These are phyloP conservation scores for Pyxicephalus adspersus DNA, from an alignment of 2,113 vertebrate species.

Conservation along the genomic window DNA sequence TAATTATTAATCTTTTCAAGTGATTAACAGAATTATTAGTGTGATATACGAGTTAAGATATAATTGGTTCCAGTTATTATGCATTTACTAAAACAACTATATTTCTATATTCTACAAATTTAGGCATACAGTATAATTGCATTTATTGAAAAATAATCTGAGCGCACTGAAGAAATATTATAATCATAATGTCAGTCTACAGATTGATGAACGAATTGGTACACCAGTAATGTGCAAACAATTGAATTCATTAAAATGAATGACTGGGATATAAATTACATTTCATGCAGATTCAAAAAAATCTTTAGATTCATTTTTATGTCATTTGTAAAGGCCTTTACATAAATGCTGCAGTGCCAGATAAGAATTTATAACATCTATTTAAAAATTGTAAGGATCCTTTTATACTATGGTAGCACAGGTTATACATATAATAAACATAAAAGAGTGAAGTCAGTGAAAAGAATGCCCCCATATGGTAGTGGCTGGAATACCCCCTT, in stretches of 20 bases:
- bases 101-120: too few species aligned
- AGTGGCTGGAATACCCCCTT: too few species aligned
- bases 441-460: too few species aligned
- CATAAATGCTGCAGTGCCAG: background rate
- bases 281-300: background rate
- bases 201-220: background rate
- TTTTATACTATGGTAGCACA: too few species aligned
- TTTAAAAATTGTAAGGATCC: background rate
- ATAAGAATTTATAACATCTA: background rate
- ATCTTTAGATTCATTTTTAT: background rate
- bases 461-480: too few species aligned
- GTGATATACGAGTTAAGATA: too few species aligned
- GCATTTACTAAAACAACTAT: too few species aligned
- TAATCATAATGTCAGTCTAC: background rate
- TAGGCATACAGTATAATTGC: too few species aligned
- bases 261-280: slow-evolving; percentile 1
- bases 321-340: background rate
- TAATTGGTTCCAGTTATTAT: too few species aligned
- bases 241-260: slow-evolving; percentile 11
- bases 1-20: too few species aligned
- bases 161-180: background rate
- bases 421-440: too few species aligned
- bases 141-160: background rate
- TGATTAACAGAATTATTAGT: too few species aligned
- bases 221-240: background rate